Evolutionary conservation across 2,113 vertebrate genomes (phyloP).

Genomic region (Forbesichthys agassizii): DNA sequence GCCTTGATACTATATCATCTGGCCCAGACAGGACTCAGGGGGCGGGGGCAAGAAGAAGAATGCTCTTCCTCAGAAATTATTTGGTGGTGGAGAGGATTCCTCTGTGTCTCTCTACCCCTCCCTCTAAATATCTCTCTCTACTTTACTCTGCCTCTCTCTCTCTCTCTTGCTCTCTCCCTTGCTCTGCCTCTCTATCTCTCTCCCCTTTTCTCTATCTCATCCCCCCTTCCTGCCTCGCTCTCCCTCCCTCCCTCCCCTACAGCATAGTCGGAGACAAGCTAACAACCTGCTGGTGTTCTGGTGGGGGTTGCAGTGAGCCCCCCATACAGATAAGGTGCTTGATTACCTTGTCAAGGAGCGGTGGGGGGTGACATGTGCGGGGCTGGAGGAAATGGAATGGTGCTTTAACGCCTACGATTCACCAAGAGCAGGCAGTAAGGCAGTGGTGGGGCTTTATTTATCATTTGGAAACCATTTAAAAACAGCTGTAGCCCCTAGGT

Average conservation of each 20-base stretch:
- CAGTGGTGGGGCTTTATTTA: no score
- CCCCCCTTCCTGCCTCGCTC: neutral
- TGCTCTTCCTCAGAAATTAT: constrained; percentile 6
- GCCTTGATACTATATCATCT: constrained; percentile 57
- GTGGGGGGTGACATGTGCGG: constrained; percentile 7
- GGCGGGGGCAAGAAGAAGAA: constrained; percentile 5
- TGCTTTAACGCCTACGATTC: neutral
- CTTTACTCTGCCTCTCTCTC: neutral
- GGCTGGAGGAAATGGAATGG: neutral
- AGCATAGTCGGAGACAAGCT: neutral
- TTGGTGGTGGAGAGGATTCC: neutral
- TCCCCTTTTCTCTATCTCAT: neutral
- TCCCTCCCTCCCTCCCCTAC: neutral
- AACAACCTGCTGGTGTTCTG: constrained; percentile 5
- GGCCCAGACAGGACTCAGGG: constrained; percentile 26
- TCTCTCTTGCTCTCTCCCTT: no score
- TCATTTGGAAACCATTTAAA: neutral
- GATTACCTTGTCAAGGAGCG: constrained; percentile 13
- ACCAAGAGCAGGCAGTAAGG: no score
- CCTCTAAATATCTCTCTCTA: constrained; percentile 1
- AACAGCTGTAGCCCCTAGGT: neutral
- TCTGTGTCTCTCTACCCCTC: neutral
- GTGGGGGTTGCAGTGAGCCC: neutral
- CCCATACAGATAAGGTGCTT: constrained; percentile 8
- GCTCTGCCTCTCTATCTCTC: no score